Conservation (phyloP, 2,797 vertebrate species). For the Xiphorhynchus erythropygius region DNA sequence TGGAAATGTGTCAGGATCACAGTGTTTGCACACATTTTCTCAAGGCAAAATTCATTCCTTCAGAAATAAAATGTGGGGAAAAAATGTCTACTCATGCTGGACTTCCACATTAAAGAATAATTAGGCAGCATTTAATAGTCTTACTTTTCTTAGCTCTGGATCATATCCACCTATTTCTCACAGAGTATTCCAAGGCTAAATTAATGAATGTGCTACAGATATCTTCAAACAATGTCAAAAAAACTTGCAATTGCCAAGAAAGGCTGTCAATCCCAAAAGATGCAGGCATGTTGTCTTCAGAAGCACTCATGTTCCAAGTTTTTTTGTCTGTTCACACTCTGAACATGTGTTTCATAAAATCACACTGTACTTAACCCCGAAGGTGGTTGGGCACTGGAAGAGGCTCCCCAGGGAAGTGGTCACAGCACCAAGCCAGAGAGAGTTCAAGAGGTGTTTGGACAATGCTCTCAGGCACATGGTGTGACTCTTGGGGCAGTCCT, state of each 20-base stretch:
- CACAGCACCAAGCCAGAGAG: background rate
- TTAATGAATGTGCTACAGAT: background rate
- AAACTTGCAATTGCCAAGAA: background rate
- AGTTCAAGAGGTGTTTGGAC: background rate
- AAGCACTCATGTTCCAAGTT: background rate
- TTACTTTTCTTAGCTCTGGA: background rate
- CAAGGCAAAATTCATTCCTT: background rate
- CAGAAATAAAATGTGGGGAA: background rate
- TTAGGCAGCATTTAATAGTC: background rate
- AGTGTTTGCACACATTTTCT: fast-evolving
- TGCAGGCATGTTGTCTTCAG: background rate
- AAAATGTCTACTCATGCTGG: background rate
- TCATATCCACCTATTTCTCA: background rate
- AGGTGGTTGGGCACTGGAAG: background rate
- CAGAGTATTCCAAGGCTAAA: background rate
- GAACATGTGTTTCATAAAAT: background rate
- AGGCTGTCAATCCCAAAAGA: background rate
- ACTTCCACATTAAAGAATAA: background rate
- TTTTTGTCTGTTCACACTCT: background rate
- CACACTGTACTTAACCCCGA: background rate
- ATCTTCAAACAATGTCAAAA: background rate
- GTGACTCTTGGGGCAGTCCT: background rate
- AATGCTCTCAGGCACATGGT: background rate
- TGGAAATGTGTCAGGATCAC: background rate
- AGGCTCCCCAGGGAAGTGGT: background rate